Evolutionary conservation across 2,797 vertebrate species (phyloP), one percentile per base, ranked within the genome.

Genomic region (Sebastes wilsoni): DNA sequence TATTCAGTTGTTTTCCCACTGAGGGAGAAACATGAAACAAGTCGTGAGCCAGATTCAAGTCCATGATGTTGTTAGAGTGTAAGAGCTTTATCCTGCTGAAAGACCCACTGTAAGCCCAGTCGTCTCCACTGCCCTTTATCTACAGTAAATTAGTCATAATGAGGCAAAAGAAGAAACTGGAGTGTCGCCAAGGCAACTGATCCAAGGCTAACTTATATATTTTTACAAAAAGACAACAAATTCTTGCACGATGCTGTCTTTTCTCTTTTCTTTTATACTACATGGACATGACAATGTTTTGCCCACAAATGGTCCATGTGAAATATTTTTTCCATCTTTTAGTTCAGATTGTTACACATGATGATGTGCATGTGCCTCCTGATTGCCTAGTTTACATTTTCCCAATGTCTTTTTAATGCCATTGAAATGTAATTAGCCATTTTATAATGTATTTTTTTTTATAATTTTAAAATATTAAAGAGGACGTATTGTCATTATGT

Each of bases 21-120:
- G 46, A 78, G 60, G 25, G 22, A 55, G 7, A 67, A 54, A 78
- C 27, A 66, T 34, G 52, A 62, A 23, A 84, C 20, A 52, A 14
- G 27, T 61, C 76, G n/a, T 67, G 58, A 76, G 38, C 16, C 54
- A 66, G 25, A 79, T 58, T 59, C 7, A 42, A 69, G 25, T 54
- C 30, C 7, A 36, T 73, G n/a, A 34, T 68, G 10, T 38, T 46
- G 18, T 52, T 52, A 30, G 56, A 59, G 16, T n/a, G 59, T 32
- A n/a, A 34, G 20, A 66, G 52, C 18, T n/a, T 65, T 9, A 69
- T 22, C 10, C 54, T 59, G 10, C 36, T 58, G 20, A 68, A 18
- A 28, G 25, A 67, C 20, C 20, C 27, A 23, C 8, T 9, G 13
- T 28, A 72, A 34, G 5, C 34, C 27, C 16, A 7, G 9, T 3